Evolutionary conservation across 2,797 vertebrate species (phyloP).

Genomic region (Alcedo atthis): DNA sequence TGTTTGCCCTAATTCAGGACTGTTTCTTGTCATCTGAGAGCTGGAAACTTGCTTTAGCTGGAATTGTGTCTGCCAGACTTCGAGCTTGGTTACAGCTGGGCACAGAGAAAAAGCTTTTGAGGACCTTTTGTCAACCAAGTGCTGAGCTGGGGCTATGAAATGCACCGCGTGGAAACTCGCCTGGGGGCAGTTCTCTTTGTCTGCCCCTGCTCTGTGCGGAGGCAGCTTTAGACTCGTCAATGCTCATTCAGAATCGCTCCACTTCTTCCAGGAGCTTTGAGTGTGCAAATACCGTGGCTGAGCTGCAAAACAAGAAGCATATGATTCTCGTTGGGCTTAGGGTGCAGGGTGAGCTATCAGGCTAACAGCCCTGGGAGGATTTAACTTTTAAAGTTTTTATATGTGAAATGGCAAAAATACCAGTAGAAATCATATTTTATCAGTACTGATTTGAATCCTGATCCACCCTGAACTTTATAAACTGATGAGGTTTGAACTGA

Average conservation of each 20-base stretch:
- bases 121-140: background rate
- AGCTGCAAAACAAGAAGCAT: background rate
- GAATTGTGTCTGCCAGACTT: background rate
- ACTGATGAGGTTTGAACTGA: background rate
- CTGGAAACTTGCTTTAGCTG: conserved; percentile 7
- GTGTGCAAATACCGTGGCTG: background rate
- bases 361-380: background rate
- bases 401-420: background rate
- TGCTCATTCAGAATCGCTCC: background rate
- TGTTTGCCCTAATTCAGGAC: background rate
- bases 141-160: background rate
- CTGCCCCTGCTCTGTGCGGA: background rate
- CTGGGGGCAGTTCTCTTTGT: background rate
- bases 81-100: background rate
- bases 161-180: background rate
- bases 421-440: background rate
- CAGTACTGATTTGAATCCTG: background rate
- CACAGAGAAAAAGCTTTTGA: background rate
- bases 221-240: background rate
- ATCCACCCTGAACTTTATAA: background rate
- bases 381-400: background rate
- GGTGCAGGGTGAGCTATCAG: background rate
- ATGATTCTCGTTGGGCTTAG: background rate
- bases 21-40: background rate
- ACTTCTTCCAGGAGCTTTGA: background rate